Conservation (phyloP, 2,113 vertebrate species). For the Rhynchomys soricoides region DNA sequence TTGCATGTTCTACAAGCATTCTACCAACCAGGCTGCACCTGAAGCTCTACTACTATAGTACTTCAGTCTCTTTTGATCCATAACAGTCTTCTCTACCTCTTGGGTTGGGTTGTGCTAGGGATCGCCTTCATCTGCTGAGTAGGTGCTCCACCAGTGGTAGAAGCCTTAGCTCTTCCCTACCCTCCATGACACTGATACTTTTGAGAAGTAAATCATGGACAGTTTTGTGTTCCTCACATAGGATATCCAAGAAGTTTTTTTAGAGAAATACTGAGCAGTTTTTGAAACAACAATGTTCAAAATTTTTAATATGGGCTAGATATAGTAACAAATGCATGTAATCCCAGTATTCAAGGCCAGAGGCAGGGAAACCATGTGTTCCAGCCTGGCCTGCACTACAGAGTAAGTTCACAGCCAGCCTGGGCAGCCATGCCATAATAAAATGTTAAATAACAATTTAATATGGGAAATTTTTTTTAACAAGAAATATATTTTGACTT, state of each 20-base stretch:
- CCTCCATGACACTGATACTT: not conserved
- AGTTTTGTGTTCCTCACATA: not conserved
- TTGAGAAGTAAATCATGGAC: not conserved
- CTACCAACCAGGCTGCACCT: not conserved
- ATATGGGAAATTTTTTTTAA: conserved; percentile 6
- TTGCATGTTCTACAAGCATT: not conserved
- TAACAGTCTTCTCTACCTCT: not conserved
- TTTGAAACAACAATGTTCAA: not conserved
- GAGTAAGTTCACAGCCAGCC: not conserved
- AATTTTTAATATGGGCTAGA: not conserved
- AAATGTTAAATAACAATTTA: no score
- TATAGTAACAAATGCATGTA: not conserved
- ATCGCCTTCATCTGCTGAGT: not conserved
- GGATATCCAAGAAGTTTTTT: not conserved
- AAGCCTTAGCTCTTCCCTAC: not conserved
- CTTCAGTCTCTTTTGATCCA: not conserved
- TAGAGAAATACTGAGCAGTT: not conserved
- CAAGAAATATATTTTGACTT: conserved; percentile 37
- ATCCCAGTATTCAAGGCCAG: not conserved
- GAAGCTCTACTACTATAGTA: not conserved
- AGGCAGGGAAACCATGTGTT: not conserved
- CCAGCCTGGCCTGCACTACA: not conserved
- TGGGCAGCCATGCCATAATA: not conserved
- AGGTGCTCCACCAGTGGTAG: not conserved
- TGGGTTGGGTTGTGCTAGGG: not conserved